Evolutionary conservation across 2,888 invertebrate genomes (phyloP).

Genomic region (Ichneumoninae sp.): DNA sequence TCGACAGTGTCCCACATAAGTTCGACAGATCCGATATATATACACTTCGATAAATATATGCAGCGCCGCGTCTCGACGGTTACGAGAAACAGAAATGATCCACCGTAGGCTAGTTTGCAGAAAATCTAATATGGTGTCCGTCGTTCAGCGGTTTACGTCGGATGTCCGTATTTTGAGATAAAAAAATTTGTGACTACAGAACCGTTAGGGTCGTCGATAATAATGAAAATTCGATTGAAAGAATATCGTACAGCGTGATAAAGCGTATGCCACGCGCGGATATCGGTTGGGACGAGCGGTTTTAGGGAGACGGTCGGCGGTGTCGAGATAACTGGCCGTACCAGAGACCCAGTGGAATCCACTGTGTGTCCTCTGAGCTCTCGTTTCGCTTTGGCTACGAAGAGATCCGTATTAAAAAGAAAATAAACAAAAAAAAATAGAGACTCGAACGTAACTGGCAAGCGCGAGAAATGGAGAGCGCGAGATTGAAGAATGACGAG

Average conservation of each 20-base stretch:
- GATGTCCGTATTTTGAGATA: constrained; percentile 75
- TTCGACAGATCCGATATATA: background rate
- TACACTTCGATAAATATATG: background rate
- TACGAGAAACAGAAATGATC: background rate
- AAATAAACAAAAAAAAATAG: constrained; percentile 33
- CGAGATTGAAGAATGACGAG: constrained; percentile 67
- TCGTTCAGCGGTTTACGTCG: constrained; percentile 75
- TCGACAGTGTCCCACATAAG: background rate
- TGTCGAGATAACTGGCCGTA: constrained; percentile 37
- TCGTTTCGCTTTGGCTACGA: constrained; percentile 22
- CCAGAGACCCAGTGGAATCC: constrained; percentile 53
- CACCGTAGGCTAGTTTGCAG: constrained; percentile 20
- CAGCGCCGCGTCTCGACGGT: background rate
- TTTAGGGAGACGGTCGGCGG: constrained; percentile 43
- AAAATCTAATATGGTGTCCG: constrained; percentile 82
- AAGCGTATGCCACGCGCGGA: constrained; percentile 69
- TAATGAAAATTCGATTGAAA: constrained; percentile 82
- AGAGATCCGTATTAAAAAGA: constrained; percentile 33
- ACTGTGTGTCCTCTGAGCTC: constrained; percentile 45
- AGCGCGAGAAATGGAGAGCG: constrained; percentile 69
- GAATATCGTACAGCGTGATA: constrained; percentile 67
- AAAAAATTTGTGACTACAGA: constrained; percentile 62
- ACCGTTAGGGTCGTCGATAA: constrained; percentile 64
- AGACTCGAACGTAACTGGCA: background rate
- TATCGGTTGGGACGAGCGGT: constrained; percentile 55